Conservation (phyloP, 2,797 vertebrate genomes). For the Helicolenus hilgendorfi region DNA sequence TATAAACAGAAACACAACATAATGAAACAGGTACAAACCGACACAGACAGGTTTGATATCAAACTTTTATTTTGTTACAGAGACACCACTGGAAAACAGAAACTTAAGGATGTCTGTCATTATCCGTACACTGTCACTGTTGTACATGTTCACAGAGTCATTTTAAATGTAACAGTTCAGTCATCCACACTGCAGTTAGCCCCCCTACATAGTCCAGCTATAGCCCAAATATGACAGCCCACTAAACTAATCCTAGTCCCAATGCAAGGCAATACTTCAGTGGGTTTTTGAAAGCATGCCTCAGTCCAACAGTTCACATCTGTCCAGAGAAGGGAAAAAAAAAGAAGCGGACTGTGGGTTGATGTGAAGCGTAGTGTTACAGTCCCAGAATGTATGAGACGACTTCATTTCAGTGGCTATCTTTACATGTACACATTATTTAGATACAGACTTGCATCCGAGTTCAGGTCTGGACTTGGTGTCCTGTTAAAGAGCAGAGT, state of each 20-base stretch:
- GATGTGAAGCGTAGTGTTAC: background rate
- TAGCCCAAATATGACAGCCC: background rate
- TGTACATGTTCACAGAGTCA: conserved; percentile 37
- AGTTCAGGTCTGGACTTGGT: background rate
- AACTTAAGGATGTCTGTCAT: conserved; percentile 43
- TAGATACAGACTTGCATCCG: background rate
- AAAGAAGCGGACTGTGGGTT: background rate
- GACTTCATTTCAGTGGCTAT: background rate
- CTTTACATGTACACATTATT: conserved; percentile 9
- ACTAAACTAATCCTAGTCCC: background rate
- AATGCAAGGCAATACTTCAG: background rate
- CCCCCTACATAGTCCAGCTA: background rate
- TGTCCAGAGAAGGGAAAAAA: background rate
- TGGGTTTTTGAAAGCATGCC: background rate
- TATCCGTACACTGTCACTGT: conserved; percentile 40
- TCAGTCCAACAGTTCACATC: background rate
- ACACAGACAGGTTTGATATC: conserved; percentile 43
- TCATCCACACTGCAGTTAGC: background rate
- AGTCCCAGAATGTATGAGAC: conserved; percentile 4
- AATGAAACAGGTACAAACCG: background rate
- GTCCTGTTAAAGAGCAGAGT: background rate
- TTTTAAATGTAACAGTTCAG: conserved; percentile 23
- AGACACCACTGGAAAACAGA: conserved; percentile 75
- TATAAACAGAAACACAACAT: background rate
- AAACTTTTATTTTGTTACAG: conserved; percentile 80